Base-by-base conservation (phyloP, 2,888 invertebrate species). In the Rhingia campestris region DNA sequence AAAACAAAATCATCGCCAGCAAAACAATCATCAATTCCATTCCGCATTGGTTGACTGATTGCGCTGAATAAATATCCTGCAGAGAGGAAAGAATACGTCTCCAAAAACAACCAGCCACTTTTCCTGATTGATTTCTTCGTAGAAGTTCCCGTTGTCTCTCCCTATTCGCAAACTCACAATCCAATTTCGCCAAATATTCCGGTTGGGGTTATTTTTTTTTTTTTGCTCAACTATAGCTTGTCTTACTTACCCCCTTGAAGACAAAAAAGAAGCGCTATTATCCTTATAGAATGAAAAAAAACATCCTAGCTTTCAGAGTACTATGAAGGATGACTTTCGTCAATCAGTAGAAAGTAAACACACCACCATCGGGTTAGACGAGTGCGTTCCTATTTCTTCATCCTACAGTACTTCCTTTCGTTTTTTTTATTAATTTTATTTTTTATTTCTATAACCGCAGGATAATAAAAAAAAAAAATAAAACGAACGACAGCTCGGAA, bases 401-500 rank as follows among this genome's bases (percentile, higher is more conserved):
- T n/a, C 33, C 14, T 37, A 5, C 33, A 30, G 3, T 14, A 22
- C 5, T 37, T 33, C 39, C 22, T 32, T 4, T 66, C 43, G 39
- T 75, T 14, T 41, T 61, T 75, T 58, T 58, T 66, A n/a, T 75
- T 75, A 75, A 66, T 75, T 76, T 76, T 51, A 67, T 75, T 59
- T 37, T 73, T 43, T 66, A 12, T 41, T 9, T 14, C 7, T 9
- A 3, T 6, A 12, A 33, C n/a, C 45, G 45, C 4, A 43, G 30
- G 6, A 30, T 12, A 12, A n/a, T 4, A 6, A 14, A 32, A 6
- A 14, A 32, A 39, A 6, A 6, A 12, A 3, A 14, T 41, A 39
- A 53, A 14, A 12, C 43, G 32, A 14, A 37, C 12, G 30, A 37
- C 12, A 37, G 41, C 43, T 59, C 35, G 51, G 64, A 54, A 45